Evolutionary conservation across 2,888 invertebrate genomes (phyloP).

Genomic region (Netelia inedita): DNA sequence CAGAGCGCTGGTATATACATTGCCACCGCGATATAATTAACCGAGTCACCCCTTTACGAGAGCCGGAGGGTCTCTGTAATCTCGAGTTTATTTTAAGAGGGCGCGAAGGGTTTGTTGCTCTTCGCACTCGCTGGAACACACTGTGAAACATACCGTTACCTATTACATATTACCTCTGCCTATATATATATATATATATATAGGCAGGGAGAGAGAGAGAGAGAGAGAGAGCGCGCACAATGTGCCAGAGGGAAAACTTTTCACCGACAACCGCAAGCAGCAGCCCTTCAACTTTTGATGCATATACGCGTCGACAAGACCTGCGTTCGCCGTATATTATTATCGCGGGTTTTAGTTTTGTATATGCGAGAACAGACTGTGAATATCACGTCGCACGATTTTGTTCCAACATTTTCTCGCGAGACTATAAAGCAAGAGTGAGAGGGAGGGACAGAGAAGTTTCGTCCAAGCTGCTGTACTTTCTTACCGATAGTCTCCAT

Average conservation of each 20-base stretch:
- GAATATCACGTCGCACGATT: constrained; percentile 2
- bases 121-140: constrained; percentile 1
- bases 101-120: constrained; percentile 61
- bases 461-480: constrained; percentile 23
- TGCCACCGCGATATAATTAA: constrained; percentile 57
- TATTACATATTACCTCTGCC: not conserved
- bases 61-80: constrained; percentile 48
- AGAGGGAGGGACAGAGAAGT: constrained; percentile 28
- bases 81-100: constrained; percentile 66
- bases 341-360: constrained; percentile 24
- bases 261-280: constrained; percentile 29
- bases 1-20: not conserved
- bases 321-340: constrained; percentile 10
- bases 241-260: constrained; percentile 18
- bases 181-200: not conserved
- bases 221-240: not conserved
- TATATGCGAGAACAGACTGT: not conserved
- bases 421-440: constrained; percentile 26
- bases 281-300: not conserved
- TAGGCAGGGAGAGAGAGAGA: not conserved
- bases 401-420: constrained; percentile 11
- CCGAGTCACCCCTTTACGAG: constrained; percentile 51
- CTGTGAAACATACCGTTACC: not conserved
- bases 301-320: constrained; percentile 11
- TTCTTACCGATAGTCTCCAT: constrained; percentile 34